phyloP scores from a whole-genome alignment of 2,888 invertebrate genomes.

The Hylaea fasciaria region DNA sequence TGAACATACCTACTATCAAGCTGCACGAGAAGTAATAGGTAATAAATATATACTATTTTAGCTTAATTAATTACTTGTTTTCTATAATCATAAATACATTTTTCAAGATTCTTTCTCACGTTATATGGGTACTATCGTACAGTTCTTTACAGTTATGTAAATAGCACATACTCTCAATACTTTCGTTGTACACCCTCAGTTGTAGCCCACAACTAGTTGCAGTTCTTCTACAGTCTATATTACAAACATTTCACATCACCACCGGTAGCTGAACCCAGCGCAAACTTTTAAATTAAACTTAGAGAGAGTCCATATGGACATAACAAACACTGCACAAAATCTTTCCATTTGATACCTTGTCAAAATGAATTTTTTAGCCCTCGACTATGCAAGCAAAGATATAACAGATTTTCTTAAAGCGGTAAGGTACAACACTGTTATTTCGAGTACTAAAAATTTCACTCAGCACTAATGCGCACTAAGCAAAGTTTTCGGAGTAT shows the following conservation, averaged over 20 bases:
- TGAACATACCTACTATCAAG: no score
- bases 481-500: constrained; percentile 53
- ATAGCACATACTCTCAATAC: no score
- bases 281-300: constrained; percentile 71
- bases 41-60: no score
- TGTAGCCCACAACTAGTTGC: constrained; percentile 14
- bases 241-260: constrained; percentile 41
- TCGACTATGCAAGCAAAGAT: background rate
- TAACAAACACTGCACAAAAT: constrained; percentile 34
- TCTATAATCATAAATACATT: no score
- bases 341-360: constrained; percentile 7
- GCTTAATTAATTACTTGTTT: no score
- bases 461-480: constrained; percentile 53
- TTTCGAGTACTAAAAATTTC: constrained; percentile 39
- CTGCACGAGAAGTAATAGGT: no score
- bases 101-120: no score
- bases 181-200: constrained; percentile 9
- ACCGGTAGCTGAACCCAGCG: constrained; percentile 50
- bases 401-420: background rate
- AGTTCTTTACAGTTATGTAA: no score
- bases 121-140: no score
- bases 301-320: constrained; percentile 54
- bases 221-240: constrained; percentile 34
- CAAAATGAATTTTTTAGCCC: constrained; percentile 7
- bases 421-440: constrained; percentile 10